Conservation (phyloP, 1,140 invertebrate species). For the Nasonia giraulti region DNA sequence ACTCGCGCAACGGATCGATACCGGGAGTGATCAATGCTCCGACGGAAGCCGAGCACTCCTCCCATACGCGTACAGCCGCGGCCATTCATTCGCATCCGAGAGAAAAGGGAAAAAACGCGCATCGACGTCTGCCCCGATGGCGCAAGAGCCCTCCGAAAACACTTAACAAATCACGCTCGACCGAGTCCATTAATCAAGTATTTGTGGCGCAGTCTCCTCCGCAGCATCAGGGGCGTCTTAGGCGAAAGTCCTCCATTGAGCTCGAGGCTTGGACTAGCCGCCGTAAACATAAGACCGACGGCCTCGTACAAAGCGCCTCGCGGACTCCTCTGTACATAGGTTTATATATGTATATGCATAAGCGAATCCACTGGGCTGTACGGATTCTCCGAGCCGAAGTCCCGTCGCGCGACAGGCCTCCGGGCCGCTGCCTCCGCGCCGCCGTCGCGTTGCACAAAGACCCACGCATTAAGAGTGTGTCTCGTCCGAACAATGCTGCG, state of each 20-base stretch:
- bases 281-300: constrained; percentile 19
- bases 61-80: too few relatives aligned
- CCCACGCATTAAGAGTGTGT: constrained; percentile 27
- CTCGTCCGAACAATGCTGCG: constrained; percentile 36
- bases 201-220: not conserved
- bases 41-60: too few relatives aligned
- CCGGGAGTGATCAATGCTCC: too few relatives aligned
- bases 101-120: too few relatives aligned
- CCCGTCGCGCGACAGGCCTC: not conserved
- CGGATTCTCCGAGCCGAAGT: not conserved
- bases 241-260: not conserved
- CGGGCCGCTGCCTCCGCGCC: not conserved
- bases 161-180: constrained; percentile 2
- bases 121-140: not conserved
- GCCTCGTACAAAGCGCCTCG: not conserved
- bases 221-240: not conserved
- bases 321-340: not conserved
- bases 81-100: too few relatives aligned
- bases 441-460: not conserved
- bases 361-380: not conserved
- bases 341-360: not conserved
- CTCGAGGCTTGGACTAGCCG: not conserved
- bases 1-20: too few relatives aligned
- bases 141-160: not conserved
- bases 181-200: constrained; percentile 14